phyloP scores from a whole-genome alignment of 2,113 vertebrate species.

The Plestiodon gilberti region DNA sequence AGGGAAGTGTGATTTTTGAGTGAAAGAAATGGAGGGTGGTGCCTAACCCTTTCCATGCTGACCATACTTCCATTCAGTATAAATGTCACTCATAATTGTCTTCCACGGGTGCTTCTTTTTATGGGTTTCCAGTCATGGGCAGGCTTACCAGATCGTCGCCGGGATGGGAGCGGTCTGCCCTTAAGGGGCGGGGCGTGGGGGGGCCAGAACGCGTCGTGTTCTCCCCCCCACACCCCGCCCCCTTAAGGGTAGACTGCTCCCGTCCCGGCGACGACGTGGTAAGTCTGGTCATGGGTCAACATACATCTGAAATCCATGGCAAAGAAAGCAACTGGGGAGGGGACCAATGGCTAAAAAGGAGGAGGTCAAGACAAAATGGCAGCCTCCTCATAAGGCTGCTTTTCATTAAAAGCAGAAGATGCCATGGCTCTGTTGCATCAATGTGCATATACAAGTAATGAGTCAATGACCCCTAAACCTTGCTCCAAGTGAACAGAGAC shows the following conservation, averaged over 20 bases:
- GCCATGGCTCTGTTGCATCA: not conserved
- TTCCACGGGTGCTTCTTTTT: not conserved
- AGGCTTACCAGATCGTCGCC: too few species aligned
- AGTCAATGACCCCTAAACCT: not conserved
- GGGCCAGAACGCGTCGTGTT: too few species aligned
- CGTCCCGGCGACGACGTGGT: too few species aligned
- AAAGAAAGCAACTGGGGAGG: not conserved
- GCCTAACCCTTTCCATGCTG: not conserved
- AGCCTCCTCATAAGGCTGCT: not conserved
- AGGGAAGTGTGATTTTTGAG: not conserved
- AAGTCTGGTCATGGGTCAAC: too few species aligned
- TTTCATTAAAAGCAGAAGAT: not conserved
- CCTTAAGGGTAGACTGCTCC: too few species aligned
- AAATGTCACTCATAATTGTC: not conserved
- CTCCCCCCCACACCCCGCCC: too few species aligned
- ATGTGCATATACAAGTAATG: not conserved
- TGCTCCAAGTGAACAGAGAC: not conserved
- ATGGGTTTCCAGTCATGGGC: not conserved
- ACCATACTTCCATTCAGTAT: not conserved
- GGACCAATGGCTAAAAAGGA: not conserved
- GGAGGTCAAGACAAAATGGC: not conserved
- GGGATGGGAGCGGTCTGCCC: too few species aligned
- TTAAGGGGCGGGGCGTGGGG: too few species aligned
- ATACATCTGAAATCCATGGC: not conserved
- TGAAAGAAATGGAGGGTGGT: not conserved